Percentiles rank a stretch among this genome's conserved stretches.
Evolutionary conservation across 2,797 vertebrate genomes (phyloP).

Genomic region (Caiman crocodilus): DNA sequence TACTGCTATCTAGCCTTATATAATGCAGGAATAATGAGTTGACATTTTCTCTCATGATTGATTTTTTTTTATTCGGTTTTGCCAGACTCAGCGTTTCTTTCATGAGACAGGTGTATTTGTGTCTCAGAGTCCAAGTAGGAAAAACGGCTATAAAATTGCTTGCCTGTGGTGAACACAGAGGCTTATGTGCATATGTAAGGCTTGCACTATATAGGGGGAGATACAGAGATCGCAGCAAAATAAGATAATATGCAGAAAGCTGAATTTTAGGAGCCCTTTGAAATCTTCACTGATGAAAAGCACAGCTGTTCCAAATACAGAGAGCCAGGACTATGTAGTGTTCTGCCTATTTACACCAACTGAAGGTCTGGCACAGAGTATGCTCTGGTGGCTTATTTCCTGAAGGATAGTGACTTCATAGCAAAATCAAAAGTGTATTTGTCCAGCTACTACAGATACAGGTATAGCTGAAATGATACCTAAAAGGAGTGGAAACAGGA

Average conservation of each 20-base stretch:
- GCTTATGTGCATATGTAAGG: neutral
- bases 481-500: neutral
- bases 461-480: neutral
- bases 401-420: neutral
- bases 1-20: neutral
- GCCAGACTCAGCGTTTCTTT: neutral
- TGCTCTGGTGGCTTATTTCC: neutral
- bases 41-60: neutral
- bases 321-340: fast-evolving
- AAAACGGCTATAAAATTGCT: neutral
- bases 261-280: neutral
- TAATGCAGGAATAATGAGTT: neutral
- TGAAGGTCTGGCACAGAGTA: neutral
- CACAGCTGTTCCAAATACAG: neutral
- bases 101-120: neutral
- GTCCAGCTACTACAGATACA: neutral
- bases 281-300: neutral
- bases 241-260: neutral
- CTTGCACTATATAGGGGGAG: neutral
- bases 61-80: neutral
- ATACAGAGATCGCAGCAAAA: neutral
- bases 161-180: neutral
- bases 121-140: neutral
- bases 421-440: neutral
- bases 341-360: neutral